These are phyloP conservation scores for Ptiloglossa arizonensis DNA, from an alignment of 1,140 invertebrate species.

Conservation along the genomic window DNA sequence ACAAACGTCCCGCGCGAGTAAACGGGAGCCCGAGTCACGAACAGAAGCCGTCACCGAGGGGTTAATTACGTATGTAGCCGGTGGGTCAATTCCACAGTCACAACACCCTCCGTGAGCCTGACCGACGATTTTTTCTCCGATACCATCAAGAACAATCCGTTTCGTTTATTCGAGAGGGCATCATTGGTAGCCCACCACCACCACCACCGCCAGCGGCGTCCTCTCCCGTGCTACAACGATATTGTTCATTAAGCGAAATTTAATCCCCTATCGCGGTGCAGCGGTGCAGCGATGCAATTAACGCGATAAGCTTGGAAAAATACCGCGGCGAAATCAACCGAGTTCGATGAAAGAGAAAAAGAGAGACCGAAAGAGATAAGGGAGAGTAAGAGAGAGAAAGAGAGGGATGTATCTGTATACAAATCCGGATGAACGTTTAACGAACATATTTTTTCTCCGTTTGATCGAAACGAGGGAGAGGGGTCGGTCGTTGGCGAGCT, in stretches of 20 bases:
- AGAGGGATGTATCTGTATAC: neutral
- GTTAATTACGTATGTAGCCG: too few species aligned
- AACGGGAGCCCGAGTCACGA: too few species aligned
- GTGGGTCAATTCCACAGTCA: too few species aligned
- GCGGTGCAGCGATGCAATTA: conserved; percentile 52
- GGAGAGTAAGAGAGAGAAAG: neutral
- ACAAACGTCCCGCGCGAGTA: too few species aligned
- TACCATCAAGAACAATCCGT: conserved; percentile 37
- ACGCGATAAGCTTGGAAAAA: conserved; percentile 60
- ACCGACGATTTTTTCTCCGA: conserved; percentile 13
- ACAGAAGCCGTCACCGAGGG: too few species aligned
- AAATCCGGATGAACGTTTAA: conserved; percentile 43
- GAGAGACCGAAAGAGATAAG: too few species aligned
- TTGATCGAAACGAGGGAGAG: conserved; percentile 7
- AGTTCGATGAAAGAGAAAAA: neutral
- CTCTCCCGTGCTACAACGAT: neutral
- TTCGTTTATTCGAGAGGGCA: conserved; percentile 17
- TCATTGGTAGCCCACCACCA: neutral
- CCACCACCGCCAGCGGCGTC: neutral
- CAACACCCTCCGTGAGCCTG: too few species aligned
- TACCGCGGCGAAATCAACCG: conserved; percentile 53
- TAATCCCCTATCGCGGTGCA: conserved; percentile 43
- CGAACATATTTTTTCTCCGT: conserved; percentile 12
- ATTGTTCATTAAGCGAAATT: conserved; percentile 57
- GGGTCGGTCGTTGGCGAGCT: too few species aligned